Evolutionary conservation across 35 echinoderm and acorn worm species (phyloP), one percentile per base, ranked within the genome.

Genomic region (Apostichopus californicus): DNA sequence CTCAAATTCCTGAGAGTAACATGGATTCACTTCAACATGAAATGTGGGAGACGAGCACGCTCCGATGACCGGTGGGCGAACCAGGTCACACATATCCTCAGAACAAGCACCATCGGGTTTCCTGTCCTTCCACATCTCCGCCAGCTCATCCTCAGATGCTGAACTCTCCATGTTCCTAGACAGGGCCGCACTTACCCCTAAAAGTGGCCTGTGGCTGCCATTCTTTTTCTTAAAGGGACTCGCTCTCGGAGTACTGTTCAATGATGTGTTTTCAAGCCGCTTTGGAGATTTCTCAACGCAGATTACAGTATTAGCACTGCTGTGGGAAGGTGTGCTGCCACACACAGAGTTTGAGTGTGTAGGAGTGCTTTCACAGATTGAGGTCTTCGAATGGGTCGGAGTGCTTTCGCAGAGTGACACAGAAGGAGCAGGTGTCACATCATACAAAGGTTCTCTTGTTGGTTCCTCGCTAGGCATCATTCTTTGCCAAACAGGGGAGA

Each of bases 11-110:
- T 98, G 96, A 60, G 94, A 98, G 83, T 94, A 98, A 65, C 93
- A 98, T 3, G 96, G 96, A 80, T 98, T 98, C 1, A 95, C 80
- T 83, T 98, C 96, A 6, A 98, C 96, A 59, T 98, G 94, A 98
- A 98, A 98, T 22, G 96, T 90, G 56, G 96, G 96, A 58, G 96
- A 93, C 22, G 96, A 92, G 87, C 96, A 98, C 8, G 96, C 96
- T 77, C 96, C 96, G 56, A 98, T 98, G 13, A 94, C 94, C 54
- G 96, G 96, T 56, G 96, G 96, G 15, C 96, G 92, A 23, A 94
- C 93, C 52, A 87, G 79, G 82, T 89, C 94, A 22, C 83, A 92
- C 56, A 95, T 94, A 60, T 98, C 96, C 57, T 98, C 91, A 9
- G 91, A 82, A 89, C 89, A 90, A 13, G 97, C 97, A 61, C 97